phyloP scores from a whole-genome alignment of 2,113 vertebrate genomes.

The Craseonycteris thonglongyai region DNA sequence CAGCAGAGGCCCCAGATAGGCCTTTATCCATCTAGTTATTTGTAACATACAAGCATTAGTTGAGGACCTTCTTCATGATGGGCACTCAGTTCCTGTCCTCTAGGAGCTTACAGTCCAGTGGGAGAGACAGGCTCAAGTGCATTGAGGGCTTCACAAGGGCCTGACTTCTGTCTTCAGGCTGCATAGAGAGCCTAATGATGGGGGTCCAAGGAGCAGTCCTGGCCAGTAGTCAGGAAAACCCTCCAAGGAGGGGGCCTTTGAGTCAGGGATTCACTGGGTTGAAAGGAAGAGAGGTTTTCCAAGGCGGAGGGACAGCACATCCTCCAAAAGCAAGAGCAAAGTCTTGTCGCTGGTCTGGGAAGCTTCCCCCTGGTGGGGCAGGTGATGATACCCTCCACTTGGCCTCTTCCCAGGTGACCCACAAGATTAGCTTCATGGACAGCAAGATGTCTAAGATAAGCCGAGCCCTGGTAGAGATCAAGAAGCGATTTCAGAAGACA shows the following conservation, averaged over 20 bases:
- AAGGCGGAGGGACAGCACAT: not conserved
- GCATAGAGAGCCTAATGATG: not conserved
- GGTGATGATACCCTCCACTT: not conserved
- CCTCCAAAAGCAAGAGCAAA: not conserved
- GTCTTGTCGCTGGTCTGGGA: not conserved
- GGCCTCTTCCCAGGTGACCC: not conserved
- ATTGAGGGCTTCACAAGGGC: not conserved
- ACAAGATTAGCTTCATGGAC: not conserved
- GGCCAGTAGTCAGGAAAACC: not conserved
- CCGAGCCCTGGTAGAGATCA: constrained; percentile 57
- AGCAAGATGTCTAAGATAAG: constrained; percentile 36
- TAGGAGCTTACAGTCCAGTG: not conserved
- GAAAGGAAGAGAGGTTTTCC: not conserved
- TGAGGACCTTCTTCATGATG: not conserved
- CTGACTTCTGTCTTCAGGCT: not conserved
- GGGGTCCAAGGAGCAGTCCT: not conserved
- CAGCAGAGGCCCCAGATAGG: not conserved
- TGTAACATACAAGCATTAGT: not conserved
- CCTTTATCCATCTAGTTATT: not conserved
- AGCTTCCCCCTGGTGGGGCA: accelerated
- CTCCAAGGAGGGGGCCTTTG: accelerated
- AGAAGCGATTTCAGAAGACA: constrained; percentile 68
- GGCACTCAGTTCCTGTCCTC: not conserved
- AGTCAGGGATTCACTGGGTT: not conserved
- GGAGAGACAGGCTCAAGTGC: not conserved